Conservation (phyloP, 2,888 invertebrate species). For the Osedax frankpressi region DNA sequence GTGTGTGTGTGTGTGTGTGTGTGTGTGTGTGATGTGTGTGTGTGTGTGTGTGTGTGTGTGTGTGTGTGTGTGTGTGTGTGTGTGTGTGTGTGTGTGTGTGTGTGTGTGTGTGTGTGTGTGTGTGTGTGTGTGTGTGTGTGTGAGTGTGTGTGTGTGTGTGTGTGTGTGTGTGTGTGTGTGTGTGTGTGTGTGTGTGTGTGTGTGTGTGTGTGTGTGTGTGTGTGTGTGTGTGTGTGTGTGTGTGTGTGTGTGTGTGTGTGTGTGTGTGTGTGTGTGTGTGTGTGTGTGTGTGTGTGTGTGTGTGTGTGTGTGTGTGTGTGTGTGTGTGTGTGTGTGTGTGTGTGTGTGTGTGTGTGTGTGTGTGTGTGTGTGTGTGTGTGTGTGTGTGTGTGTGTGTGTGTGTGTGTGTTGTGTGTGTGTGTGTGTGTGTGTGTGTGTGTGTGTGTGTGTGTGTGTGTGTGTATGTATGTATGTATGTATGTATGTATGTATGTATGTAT, state of each 20-base stretch:
- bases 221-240: background rate
- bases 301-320: background rate
- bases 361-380: background rate
- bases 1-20: too few species aligned
- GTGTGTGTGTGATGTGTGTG: background rate
- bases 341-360: background rate
- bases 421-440: background rate
- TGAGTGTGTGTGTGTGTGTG: background rate
- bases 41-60: background rate
- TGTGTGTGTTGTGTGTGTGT: background rate
- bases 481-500: background rate
- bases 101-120: background rate
- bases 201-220: background rate
- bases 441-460: background rate
- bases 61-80: background rate
- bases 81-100: background rate
- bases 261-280: background rate
- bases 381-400: background rate
- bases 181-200: background rate
- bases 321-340: background rate
- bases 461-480: background rate
- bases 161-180: background rate
- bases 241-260: background rate
- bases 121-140: background rate
- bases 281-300: background rate